Base-by-base conservation (phyloP, 2,113 vertebrate species). In the Chionodraco myersi region DNA sequence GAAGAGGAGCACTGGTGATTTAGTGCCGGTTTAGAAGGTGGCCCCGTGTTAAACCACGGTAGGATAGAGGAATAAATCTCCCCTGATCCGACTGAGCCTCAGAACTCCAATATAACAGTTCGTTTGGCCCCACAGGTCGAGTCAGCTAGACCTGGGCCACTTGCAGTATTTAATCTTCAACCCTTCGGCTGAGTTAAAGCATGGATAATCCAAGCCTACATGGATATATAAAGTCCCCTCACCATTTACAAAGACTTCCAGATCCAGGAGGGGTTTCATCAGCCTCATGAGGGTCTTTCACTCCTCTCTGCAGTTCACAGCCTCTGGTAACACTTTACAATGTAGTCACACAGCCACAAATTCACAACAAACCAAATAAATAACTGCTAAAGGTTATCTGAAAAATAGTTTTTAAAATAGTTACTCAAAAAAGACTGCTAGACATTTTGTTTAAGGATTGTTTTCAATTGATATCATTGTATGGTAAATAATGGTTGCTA, bases 41-140 rank as follows among this genome's bases (percentile, higher is more conserved):
- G 68, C 85, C 91, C 79, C 67, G 80, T 90, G 91, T 93, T 91
- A 90, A 90, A 91, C 82, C 84, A 63, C 74, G 70, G 83, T 82
- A 87, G 78, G 77, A 78, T 72, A 78, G 79, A 78, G 62, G 86
- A 91, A 93, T 94, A 93, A 93, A 94, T 94, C 93, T 94, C 64
- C n/a, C 3, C 70, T 80, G 72, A 89, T 83, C 79, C 74, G 72
- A 84, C 74, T 81, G 77, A 88, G 85, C 82, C 69, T 73, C 75
- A 59, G 14, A 61, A 90, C 91, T 91, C 71, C 83, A 88, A 88
- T 82, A 83, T 82, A 91, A 89, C 80, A 68, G 77, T 86, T 79
- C 36, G 78, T 79, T 88, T 92, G 85, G 76, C 86, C 84, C 82
- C 83, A 61, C 54, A 88, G 87, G 91, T 93, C 77, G 75, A 59